Evolutionary conservation across 2,888 invertebrate genomes (phyloP).

Genomic region (Drosophila diplacantha): DNA sequence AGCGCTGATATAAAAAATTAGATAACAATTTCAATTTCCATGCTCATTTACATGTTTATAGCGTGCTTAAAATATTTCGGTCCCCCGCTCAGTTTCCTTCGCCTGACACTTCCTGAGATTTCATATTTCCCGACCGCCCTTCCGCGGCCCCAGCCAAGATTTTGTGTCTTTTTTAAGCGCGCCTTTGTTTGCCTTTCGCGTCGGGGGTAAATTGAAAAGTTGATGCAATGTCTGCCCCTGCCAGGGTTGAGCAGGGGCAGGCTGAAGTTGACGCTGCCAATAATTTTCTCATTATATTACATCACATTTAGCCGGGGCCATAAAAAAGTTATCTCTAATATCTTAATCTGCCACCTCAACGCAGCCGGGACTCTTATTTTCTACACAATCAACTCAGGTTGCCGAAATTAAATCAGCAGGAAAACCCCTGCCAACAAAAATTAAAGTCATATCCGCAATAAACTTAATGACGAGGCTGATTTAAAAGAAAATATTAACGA

Average conservation of each 20-base stretch:
- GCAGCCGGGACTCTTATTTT: conserved; percentile 49
- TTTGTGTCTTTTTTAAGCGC: conserved; percentile 65
- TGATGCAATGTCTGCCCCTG: conserved; percentile 48
- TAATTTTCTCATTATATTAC: conserved; percentile 61
- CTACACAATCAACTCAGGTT: conserved; percentile 61
- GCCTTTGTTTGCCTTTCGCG: conserved; percentile 50
- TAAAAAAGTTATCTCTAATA: conserved; percentile 57
- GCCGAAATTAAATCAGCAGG: conserved; percentile 53
- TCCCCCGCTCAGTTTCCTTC: conserved; percentile 14
- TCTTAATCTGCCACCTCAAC: conserved; percentile 35
- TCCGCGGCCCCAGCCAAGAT: conserved; percentile 33
- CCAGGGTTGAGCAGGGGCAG: conserved; percentile 32
- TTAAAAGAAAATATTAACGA: conserved; percentile 1
- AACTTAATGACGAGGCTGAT: conserved; percentile 20
- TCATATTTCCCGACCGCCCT: conserved; percentile 32
- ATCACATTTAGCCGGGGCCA: conserved; percentile 47
- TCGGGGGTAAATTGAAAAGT: conserved; percentile 59
- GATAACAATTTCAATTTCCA: conserved; percentile 76
- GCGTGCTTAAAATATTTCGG: conserved; percentile 69
- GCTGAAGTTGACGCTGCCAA: conserved; percentile 46
- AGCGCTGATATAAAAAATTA: conserved; percentile 68
- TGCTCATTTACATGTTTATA: conserved; percentile 75
- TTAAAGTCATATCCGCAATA: conserved; percentile 57
- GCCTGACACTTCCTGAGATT: conserved; percentile 48
- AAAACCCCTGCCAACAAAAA: conserved; percentile 48